Conservation (phyloP, 2,113 vertebrate species). For the Tyto alba region DNA sequence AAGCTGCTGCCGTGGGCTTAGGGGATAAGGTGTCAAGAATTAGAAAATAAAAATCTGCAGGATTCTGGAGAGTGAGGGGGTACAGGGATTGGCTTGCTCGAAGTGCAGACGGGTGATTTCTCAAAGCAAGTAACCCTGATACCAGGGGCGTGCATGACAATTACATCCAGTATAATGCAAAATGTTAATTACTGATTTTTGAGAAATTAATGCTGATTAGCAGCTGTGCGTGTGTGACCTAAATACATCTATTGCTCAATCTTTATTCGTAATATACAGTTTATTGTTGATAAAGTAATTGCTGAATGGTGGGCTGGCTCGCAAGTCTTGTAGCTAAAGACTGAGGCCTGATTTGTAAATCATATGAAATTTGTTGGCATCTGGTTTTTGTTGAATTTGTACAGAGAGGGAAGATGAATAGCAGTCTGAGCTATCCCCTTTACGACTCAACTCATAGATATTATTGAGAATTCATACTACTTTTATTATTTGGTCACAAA, state of each 20-base stretch:
- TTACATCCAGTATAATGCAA: slow-evolving; percentile 22
- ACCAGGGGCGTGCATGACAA: slow-evolving; percentile 15
- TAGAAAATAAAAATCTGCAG: slow-evolving; percentile 48
- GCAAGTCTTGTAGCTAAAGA: neutral
- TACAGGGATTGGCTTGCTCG: neutral
- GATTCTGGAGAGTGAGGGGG: neutral
- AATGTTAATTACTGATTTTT: slow-evolving; percentile 58
- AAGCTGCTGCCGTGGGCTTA: slow-evolving; percentile 29
- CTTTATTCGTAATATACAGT: slow-evolving; percentile 37
- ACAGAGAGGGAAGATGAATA: neutral
- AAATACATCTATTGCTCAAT: slow-evolving; percentile 51
- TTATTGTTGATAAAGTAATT: slow-evolving; percentile 38
- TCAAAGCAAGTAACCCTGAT: slow-evolving; percentile 20
- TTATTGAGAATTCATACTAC: slow-evolving; percentile 61
- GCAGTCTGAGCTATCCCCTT: neutral
- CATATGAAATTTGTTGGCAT: neutral
- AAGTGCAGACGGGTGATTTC: neutral
- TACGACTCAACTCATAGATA: slow-evolving; percentile 29
- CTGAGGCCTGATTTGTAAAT: neutral
- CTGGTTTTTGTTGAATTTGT: slow-evolving; percentile 12
- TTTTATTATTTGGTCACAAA: slow-evolving; percentile 73
- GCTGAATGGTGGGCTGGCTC: neutral
- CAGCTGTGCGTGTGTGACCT: slow-evolving; percentile 43
- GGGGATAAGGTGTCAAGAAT: slow-evolving; percentile 28
- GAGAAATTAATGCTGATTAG: slow-evolving; percentile 54